Evolutionary conservation across 2,113 vertebrate species (phyloP).

Genomic region (Danio rerio): GRCz12tu NC_133186.1:24383001-24383500

Average conservation of each 20-base stretch:
- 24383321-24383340: conserved; percentile 76
- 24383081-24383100: conserved; percentile 41
- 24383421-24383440: conserved; percentile 66
- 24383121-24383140: conserved; percentile 71
- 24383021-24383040: neutral
- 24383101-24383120: conserved; percentile 22
- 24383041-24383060: conserved; percentile 20
- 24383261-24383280: conserved; percentile 76
- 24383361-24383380: conserved; percentile 69
- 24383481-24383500: conserved; percentile 58
- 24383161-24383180: conserved; percentile 84
- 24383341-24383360: conserved; percentile 69
- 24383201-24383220: conserved; percentile 71
- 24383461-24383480: conserved; percentile 55
- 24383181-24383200: conserved; percentile 74
- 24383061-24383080: conserved; percentile 21
- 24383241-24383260: conserved; percentile 82
- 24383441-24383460: conserved; percentile 72
- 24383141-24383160: conserved; percentile 73
- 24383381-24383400: conserved; percentile 75
- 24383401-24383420: conserved; percentile 76
- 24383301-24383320: conserved; percentile 79
- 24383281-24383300: conserved; percentile 84
- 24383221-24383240: conserved; percentile 77
- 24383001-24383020: conserved; percentile 9